Percentiles rank a stretch among this genome's conserved stretches.
Conservation (phyloP, 2,888 invertebrate genomes). For the Tetranychus truncatus region DNA sequence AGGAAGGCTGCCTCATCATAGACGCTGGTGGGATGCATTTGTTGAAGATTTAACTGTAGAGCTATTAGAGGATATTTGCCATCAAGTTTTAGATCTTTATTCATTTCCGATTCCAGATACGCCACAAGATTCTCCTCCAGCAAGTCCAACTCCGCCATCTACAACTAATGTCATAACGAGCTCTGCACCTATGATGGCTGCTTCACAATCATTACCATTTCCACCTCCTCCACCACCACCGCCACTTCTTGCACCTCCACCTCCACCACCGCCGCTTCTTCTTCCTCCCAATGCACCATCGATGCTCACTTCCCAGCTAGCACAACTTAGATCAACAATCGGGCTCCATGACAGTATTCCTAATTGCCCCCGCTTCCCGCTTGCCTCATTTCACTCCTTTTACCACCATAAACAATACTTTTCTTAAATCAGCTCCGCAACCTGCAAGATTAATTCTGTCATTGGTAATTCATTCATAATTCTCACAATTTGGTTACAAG, state of each 20-base stretch:
- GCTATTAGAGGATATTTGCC: conserved; percentile 86
- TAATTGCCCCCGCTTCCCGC: not conserved
- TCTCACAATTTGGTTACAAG: too few species aligned
- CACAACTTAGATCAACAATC: too few species aligned
- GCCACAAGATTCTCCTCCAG: conserved; percentile 22
- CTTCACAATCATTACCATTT: not conserved
- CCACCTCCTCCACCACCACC: not conserved
- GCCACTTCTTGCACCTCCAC: not conserved
- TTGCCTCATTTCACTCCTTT: too few species aligned
- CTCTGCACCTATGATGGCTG: not conserved
- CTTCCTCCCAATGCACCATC: not conserved
- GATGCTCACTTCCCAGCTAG: not conserved
- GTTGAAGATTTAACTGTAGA: conserved; percentile 86
- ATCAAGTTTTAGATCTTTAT: conserved; percentile 76
- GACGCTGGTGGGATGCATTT: conserved; percentile 95
- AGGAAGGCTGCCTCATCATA: conserved; percentile 53
- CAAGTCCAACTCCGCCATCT: conserved; percentile 7
- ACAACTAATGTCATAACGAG: not conserved
- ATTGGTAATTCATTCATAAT: too few species aligned
- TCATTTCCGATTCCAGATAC: conserved; percentile 42
- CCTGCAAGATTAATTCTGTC: too few species aligned
- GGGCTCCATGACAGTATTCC: too few species aligned
- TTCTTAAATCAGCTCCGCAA: too few species aligned
- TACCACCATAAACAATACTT: too few species aligned
- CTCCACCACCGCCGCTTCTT: not conserved